A percentile compares a stretch with the other conserved stretches of the same genome.
Evolutionary conservation across 2,888 invertebrate genomes (phyloP).

Genomic region (Erebia palarica): DNA sequence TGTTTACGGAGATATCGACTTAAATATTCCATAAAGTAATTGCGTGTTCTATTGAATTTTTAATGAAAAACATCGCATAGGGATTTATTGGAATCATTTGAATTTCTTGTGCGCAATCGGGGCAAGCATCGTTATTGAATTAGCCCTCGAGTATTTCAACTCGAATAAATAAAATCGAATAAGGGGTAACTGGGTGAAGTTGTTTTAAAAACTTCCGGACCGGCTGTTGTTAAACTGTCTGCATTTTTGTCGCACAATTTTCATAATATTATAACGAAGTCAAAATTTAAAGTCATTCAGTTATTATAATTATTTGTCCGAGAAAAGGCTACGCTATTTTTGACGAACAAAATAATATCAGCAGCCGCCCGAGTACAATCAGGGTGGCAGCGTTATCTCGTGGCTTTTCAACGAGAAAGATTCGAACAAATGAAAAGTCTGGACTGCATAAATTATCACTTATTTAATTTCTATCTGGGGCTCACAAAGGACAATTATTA

Average conservation of each 20-base stretch:
- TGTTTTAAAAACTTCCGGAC: constrained; percentile 44
- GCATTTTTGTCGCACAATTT: constrained; percentile 33
- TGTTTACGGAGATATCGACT: constrained; percentile 71
- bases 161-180: constrained; percentile 65
- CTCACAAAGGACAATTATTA: too few relatives aligned
- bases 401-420: too few relatives aligned
- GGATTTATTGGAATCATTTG: constrained; percentile 77
- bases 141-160: constrained; percentile 71
- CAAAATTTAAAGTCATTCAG: neutral
- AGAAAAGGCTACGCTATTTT: neutral
- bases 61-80: constrained; percentile 70
- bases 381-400: too few relatives aligned
- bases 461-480: neutral
- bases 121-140: constrained; percentile 65
- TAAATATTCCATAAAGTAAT: constrained; percentile 78
- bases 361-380: too few relatives aligned
- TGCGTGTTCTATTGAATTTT: constrained; percentile 75
- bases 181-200: constrained; percentile 52
- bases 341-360: neutral
- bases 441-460: too few relatives aligned
- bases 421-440: too few relatives aligned
- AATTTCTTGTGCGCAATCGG: constrained; percentile 74
- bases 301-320: neutral
- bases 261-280: constrained; percentile 18
- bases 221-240: constrained; percentile 40